These are phyloP conservation scores for Pitta sordida DNA, from an alignment of 2,113 vertebrate species.

Conservation along the genomic window DNA sequence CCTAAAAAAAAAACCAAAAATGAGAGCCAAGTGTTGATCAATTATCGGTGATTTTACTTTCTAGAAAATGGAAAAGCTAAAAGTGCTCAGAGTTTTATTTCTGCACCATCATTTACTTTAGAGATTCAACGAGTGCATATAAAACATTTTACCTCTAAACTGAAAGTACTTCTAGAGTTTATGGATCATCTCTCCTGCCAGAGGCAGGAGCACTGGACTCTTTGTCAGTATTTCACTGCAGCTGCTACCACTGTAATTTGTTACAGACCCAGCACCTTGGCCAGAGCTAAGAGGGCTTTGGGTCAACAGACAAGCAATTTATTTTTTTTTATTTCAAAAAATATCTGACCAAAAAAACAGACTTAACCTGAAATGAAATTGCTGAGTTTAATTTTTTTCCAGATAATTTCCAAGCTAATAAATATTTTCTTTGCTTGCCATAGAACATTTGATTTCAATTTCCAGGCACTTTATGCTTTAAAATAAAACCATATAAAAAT, in stretches of 20 bases:
- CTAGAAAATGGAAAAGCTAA: not conserved
- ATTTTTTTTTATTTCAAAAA: not conserved
- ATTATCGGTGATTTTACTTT: not conserved
- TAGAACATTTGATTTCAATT: not conserved
- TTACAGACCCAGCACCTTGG: not conserved
- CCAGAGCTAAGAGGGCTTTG: not conserved
- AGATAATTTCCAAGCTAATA: not conserved
- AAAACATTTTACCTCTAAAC: constrained; percentile 17
- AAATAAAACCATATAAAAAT: not conserved
- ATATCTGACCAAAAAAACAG: not conserved
- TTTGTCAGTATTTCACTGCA: not conserved
- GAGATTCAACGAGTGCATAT: not conserved
- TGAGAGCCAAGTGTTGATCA: not conserved
- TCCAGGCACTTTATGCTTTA: not conserved
- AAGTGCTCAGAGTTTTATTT: constrained; percentile 22
- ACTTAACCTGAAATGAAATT: not conserved
- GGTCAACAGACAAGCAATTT: not conserved
- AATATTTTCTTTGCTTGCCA: not conserved
- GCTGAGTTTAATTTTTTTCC: not conserved
- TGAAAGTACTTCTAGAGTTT: constrained; percentile 1
- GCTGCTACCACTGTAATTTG: not conserved
- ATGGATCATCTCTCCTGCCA: not conserved
- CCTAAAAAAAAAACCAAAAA: not conserved
- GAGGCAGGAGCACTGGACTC: not conserved
- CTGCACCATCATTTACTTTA: constrained; percentile 9